Conservation (phyloP, 2,113 vertebrate species). For the Myotis davidii region DNA sequence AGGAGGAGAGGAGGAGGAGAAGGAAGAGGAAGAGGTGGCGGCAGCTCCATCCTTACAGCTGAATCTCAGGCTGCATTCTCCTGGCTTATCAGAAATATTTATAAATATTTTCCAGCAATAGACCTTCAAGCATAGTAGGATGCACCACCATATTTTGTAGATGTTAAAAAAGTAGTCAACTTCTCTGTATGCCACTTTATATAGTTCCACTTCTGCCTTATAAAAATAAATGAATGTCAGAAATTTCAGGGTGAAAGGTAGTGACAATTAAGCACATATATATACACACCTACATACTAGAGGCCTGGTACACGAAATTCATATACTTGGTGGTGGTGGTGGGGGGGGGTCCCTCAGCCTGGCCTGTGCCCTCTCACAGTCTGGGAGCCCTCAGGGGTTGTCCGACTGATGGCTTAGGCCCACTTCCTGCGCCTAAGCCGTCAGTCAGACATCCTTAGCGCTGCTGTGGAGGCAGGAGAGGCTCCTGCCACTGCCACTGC, state of each 20-base stretch:
- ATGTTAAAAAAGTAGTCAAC: neutral
- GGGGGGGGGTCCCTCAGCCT: no score
- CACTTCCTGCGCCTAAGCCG: no score
- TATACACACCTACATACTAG: neutral
- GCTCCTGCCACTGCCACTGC: no score
- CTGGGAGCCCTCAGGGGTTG: no score
- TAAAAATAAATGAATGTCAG: slow-evolving; percentile 43
- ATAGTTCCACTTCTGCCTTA: neutral
- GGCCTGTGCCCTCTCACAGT: no score
- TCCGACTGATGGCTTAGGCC: no score
- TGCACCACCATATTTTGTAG: neutral
- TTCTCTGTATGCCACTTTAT: neutral
- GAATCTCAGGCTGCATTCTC: neutral
- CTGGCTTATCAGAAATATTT: neutral
- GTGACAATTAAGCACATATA: neutral
- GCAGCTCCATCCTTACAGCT: neutral
- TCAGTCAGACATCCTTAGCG: no score
- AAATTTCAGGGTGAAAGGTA: neutral
- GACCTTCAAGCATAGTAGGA: neutral
- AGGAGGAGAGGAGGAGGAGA: no score
- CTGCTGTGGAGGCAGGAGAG: no score
- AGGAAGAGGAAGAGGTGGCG: fast-evolving
- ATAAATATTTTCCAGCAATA: neutral
- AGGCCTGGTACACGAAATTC: no score
- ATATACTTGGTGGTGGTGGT: no score